Evolutionary conservation across 2,797 vertebrate species (phyloP).

Genomic region (Tapirus indicus): DNA sequence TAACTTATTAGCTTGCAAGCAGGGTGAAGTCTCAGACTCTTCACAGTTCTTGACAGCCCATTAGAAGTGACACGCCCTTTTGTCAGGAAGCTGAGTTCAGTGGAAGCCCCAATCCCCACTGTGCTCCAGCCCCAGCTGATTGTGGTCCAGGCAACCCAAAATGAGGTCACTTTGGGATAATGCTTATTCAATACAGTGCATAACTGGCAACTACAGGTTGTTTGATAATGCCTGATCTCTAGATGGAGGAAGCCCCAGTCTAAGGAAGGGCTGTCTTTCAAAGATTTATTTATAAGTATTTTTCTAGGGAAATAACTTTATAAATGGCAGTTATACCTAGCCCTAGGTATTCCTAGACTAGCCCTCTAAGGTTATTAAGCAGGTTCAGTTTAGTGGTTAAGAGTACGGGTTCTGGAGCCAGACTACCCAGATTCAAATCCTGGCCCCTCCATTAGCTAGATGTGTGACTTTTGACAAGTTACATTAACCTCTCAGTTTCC

Average conservation of each 20-base stretch:
- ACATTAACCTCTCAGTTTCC: neutral
- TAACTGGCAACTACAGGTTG: neutral
- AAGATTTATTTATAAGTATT: neutral
- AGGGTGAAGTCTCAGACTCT: neutral
- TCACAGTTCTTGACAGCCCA: neutral
- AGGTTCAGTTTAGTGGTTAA: conserved; percentile 19
- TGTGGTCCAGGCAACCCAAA: neutral
- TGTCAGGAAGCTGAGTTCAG: neutral
- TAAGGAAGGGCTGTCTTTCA: neutral
- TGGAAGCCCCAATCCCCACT: neutral
- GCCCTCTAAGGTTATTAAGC: neutral
- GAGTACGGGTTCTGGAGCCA: neutral
- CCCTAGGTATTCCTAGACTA: neutral
- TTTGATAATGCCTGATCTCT: neutral
- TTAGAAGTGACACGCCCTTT: neutral
- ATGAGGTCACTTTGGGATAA: conserved; percentile 15
- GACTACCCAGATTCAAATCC: neutral
- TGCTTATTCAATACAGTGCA: neutral
- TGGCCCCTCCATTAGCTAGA: neutral
- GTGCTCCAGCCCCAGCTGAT: neutral
- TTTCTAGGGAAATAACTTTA: conserved; percentile 6
- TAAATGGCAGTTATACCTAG: neutral
- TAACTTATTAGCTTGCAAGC: neutral
- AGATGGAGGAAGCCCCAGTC: neutral
- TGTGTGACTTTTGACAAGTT: neutral